A percentile compares a stretch with the other conserved stretches of the same genome.
Evolutionary conservation across 2,113 vertebrate species (phyloP).

Genomic region (Phylloscopus trochilus): DNA sequence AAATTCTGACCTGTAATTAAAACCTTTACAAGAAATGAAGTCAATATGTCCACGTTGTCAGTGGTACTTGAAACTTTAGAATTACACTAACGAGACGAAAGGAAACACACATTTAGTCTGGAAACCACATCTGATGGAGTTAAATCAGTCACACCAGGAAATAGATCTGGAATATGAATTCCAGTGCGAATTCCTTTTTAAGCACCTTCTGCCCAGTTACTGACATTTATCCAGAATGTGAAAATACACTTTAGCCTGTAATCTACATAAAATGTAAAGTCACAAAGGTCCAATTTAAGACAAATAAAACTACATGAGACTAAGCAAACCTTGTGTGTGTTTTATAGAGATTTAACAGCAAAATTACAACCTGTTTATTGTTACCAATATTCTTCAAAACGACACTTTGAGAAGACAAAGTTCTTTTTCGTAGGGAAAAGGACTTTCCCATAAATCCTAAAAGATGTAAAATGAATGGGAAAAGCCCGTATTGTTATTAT

Average conservation of each 20-base stretch:
- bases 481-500: background rate
- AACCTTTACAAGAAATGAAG: background rate
- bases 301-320: background rate
- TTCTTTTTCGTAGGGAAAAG: background rate
- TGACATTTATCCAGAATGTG: background rate
- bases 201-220: background rate
- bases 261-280: background rate
- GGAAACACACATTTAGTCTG: background rate
- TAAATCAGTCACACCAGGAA: background rate
- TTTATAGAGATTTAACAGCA: background rate
- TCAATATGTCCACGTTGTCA: background rate
- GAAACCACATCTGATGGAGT: background rate
- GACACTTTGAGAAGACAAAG: background rate
- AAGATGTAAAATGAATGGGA: background rate
- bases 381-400: background rate
- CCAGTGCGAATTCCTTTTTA: background rate
- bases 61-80: background rate
- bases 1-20: background rate
- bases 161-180: background rate
- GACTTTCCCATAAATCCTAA: background rate
- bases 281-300: background rate
- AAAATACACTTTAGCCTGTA: background rate
- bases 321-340: background rate
- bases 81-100: rapidly evolving
- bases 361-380: background rate